Percentiles rank a stretch among this genome's conserved stretches.
Evolutionary conservation across 1,140 invertebrate genomes (phyloP).

Genomic region (Aphelinus certus): DNA sequence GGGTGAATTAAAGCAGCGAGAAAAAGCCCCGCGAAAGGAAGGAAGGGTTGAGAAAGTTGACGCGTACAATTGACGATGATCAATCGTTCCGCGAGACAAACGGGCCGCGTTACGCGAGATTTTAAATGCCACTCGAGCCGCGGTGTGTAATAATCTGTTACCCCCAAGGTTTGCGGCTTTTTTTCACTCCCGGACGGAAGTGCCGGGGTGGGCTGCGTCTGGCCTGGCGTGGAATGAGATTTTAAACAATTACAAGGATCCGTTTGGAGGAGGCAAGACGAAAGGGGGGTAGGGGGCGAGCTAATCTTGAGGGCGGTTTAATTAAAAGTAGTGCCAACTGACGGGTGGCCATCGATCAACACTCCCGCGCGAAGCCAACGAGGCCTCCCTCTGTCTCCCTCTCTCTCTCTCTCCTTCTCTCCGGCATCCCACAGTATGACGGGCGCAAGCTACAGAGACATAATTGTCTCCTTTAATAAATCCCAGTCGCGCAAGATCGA

Average conservation of each 20-base stretch:
- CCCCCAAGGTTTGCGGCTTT: conserved; percentile 57
- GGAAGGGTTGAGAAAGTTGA: too few species aligned
- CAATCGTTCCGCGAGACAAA: too few species aligned
- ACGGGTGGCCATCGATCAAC: conserved; percentile 66
- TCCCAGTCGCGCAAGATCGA: conserved; percentile 22
- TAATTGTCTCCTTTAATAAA: conserved; percentile 38
- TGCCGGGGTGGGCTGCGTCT: conserved; percentile 45
- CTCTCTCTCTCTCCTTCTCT: too few species aligned
- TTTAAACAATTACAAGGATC: conserved; percentile 65
- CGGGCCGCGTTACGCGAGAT: conserved; percentile 26
- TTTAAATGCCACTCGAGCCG: conserved; percentile 57
- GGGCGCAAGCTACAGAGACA: not conserved
- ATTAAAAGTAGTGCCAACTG: conserved; percentile 67
- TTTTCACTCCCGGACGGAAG: conserved; percentile 46
- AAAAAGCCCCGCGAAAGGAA: too few species aligned
- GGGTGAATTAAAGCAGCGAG: too few species aligned
- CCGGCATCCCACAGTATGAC: too few species aligned
- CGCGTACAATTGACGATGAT: too few species aligned
- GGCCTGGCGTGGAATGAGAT: conserved; percentile 53
- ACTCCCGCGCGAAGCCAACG: conserved; percentile 42
- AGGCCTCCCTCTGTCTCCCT: too few species aligned
- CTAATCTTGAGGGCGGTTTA: conserved; percentile 66
- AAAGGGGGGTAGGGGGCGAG: conserved; percentile 47
- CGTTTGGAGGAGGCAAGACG: conserved; percentile 33
- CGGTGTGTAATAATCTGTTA: conserved; percentile 56